phyloP scores from a whole-genome alignment of 2,113 vertebrate genomes.

The Oncorhynchus nerka region DNA sequence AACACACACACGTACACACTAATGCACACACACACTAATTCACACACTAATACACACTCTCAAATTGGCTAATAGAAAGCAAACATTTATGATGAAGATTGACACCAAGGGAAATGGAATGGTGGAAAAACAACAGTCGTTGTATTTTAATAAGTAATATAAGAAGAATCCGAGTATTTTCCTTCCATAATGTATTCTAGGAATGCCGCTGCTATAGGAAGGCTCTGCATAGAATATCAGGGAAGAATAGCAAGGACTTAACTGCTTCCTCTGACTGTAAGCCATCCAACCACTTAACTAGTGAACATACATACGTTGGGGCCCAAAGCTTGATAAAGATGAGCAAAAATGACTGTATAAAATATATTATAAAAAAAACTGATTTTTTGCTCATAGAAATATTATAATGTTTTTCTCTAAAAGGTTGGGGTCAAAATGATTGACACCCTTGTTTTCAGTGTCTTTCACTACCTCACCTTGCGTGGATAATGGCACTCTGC shows the following conservation, averaged over 20 bases:
- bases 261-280: constrained; percentile 17
- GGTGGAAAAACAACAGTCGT: constrained; percentile 52
- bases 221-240: constrained; percentile 39
- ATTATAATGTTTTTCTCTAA: too few species aligned
- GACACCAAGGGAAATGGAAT: constrained; percentile 51
- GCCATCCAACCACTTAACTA: background rate
- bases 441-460: too few species aligned
- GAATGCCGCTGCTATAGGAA: constrained; percentile 52
- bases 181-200: constrained; percentile 40
- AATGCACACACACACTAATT: background rate
- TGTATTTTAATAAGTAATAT: constrained; percentile 63
- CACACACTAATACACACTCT: constrained; percentile 13
- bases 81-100: constrained; percentile 64
- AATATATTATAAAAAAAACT: too few species aligned
- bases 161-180: constrained; percentile 57
- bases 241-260: constrained; percentile 52
- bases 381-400: too few species aligned
- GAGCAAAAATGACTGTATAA: too few species aligned
- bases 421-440: too few species aligned
- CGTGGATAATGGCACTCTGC: too few species aligned
- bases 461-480: too few species aligned
- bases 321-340: too few species aligned
- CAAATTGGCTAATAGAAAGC: constrained; percentile 54
- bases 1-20: constrained; percentile 7
- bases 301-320: background rate